Evolutionary conservation across 2,113 vertebrate genomes (phyloP).

Genomic region (Macquaria ambigua): DNA sequence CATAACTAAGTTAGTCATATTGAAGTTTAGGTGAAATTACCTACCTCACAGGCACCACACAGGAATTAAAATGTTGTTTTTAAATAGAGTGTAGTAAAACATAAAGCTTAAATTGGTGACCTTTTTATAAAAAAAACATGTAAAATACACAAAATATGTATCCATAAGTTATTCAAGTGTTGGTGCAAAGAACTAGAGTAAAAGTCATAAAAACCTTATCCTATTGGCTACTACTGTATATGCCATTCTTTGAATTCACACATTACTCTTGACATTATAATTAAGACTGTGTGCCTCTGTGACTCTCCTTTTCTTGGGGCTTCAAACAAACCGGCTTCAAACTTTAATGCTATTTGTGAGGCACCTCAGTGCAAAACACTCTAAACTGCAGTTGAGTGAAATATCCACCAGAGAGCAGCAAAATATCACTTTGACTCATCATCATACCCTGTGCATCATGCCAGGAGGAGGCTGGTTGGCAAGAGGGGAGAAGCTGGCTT

Average conservation of each 20-base stretch:
- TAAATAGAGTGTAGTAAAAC: neutral
- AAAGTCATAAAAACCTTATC: neutral
- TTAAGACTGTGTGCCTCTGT: neutral
- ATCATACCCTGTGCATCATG: neutral
- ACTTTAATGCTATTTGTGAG: neutral
- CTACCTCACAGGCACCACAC: neutral
- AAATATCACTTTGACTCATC: conserved; percentile 14
- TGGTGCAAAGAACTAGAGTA: neutral
- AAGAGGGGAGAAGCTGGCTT: neutral
- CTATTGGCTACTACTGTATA: neutral
- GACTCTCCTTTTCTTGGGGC: too few relatives aligned
- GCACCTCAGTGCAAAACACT: neutral
- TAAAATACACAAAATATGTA: neutral
- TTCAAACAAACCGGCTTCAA: neutral
- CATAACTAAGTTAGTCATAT: neutral
- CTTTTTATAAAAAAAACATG: too few relatives aligned
- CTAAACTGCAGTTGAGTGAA: conserved; percentile 17
- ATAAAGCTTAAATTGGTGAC: neutral
- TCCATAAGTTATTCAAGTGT: neutral
- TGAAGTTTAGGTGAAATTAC: neutral
- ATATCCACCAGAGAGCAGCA: conserved; percentile 67
- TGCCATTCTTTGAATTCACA: neutral
- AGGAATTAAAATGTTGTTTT: neutral
- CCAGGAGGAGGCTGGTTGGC: neutral
- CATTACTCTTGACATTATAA: neutral